Evolutionary conservation across 2,797 vertebrate species (phyloP).

Genomic region (Petrocephalus sullivani): DNA sequence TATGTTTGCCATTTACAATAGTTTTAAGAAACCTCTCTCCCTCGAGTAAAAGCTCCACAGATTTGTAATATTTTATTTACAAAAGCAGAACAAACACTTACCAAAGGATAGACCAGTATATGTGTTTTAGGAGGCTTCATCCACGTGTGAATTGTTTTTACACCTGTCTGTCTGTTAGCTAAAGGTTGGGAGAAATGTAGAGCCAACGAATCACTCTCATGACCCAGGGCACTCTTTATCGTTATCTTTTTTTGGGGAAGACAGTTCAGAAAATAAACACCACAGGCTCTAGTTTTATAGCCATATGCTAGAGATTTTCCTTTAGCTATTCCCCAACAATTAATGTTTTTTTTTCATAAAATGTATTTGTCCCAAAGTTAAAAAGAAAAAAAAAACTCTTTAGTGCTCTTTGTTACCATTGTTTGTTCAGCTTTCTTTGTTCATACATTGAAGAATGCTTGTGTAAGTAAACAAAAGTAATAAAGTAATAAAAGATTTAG

Average conservation of each 20-base stretch:
- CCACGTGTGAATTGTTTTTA: not conserved
- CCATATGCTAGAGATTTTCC: not conserved
- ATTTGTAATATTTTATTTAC: not conserved
- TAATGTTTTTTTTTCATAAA: not conserved
- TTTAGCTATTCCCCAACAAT: not conserved
- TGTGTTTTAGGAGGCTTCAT: not conserved
- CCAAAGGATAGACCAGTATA: not conserved
- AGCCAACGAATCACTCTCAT: not conserved
- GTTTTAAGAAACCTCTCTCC: not conserved
- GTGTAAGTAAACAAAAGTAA: not conserved
- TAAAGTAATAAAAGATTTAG: not conserved
- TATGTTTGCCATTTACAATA: not conserved
- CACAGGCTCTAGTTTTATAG: not conserved
- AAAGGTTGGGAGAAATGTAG: not conserved
- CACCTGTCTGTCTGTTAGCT: not conserved
- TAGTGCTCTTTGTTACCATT: not conserved
- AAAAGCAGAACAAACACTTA: not conserved
- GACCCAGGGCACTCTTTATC: not conserved
- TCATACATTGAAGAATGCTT: not conserved
- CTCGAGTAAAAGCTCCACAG: not conserved
- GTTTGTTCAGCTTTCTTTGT: not conserved
- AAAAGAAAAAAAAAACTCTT: not conserved
- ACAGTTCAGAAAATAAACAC: not conserved
- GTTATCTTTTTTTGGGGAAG: not conserved
- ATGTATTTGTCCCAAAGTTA: not conserved